Conservation (phyloP, 2,888 invertebrate genomes). For the Prionchulus punctatus region DNA sequence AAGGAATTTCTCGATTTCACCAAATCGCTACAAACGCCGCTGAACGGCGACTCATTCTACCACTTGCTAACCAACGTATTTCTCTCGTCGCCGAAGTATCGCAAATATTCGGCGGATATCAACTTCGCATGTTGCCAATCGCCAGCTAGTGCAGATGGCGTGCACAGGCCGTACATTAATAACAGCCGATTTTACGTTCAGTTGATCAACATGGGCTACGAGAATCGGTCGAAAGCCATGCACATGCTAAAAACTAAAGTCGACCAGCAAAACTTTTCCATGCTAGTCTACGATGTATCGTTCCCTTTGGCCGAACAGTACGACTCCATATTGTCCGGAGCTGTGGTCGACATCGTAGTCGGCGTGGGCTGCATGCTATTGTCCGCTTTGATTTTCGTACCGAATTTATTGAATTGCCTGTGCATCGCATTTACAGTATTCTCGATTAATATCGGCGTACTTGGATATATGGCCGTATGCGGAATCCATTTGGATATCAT, state of each 20-base stretch:
- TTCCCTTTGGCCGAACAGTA: conserved; percentile 14
- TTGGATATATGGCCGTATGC: conserved; percentile 7
- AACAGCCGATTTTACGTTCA: conserved; percentile 9
- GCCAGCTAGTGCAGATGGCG: neutral
- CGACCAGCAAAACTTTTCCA: neutral
- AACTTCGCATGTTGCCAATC: neutral
- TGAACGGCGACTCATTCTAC: neutral
- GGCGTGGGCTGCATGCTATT: conserved; percentile 2
- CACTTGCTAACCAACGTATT: conserved; percentile 1
- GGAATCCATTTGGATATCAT: conserved; percentile 14
- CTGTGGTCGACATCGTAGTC: neutral
- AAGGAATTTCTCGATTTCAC: conserved; percentile 7
- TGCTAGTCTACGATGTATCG: conserved; percentile 12
- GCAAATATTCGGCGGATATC: neutral
- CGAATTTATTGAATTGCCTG: conserved; percentile 4
- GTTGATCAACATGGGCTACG: conserved; percentile 9
- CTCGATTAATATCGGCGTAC: conserved; percentile 13
- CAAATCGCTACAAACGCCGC: neutral
- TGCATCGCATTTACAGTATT: conserved; percentile 7
- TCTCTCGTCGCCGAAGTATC: neutral
- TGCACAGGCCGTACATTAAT: neutral
- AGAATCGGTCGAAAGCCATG: conserved; percentile 12
- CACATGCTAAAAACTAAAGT: neutral
- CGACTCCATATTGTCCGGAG: conserved; percentile 4
- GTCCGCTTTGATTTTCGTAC: conserved; percentile 7